phyloP scores from a whole-genome alignment of 2,888 invertebrate species.

The Platycnemis pennipes region DNA sequence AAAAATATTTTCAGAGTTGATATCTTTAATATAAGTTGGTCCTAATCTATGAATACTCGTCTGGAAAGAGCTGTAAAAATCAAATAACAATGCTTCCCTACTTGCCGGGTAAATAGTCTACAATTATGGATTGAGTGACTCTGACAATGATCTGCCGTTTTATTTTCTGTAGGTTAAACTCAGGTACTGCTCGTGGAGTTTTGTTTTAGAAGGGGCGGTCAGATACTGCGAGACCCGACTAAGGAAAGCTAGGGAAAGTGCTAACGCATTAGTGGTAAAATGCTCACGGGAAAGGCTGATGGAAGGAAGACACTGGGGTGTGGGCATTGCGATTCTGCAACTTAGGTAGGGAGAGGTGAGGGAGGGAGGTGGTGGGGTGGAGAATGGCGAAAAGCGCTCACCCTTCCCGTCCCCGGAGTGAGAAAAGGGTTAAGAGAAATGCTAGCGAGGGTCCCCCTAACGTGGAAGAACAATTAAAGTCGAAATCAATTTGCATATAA shows the following conservation, averaged over 20 bases:
- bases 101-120: too few species aligned
- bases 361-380: not conserved
- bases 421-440: slow-evolving; percentile 60
- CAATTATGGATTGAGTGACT: too few species aligned
- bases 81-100: too few species aligned
- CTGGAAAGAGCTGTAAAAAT: too few species aligned
- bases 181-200: too few species aligned
- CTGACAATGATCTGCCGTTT: too few species aligned
- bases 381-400: not conserved
- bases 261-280: not conserved
- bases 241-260: not conserved
- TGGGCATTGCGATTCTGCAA: not conserved
- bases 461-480: slow-evolving; percentile 66
- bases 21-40: too few species aligned
- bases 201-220: too few species aligned
- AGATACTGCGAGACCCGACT: too few species aligned
- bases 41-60: too few species aligned
- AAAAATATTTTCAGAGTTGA: too few species aligned
- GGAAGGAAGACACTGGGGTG: not conserved
- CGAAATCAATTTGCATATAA: slow-evolving; percentile 68
- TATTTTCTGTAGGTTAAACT: too few species aligned
- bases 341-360: not conserved
- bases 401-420: not conserved
- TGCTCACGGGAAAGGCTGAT: not conserved
- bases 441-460: slow-evolving; percentile 49